A percentile compares a stretch with the other conserved stretches of the same genome.
Conservation (phyloP, 2,113 vertebrate genomes). For the Lucifuga dentata region DNA sequence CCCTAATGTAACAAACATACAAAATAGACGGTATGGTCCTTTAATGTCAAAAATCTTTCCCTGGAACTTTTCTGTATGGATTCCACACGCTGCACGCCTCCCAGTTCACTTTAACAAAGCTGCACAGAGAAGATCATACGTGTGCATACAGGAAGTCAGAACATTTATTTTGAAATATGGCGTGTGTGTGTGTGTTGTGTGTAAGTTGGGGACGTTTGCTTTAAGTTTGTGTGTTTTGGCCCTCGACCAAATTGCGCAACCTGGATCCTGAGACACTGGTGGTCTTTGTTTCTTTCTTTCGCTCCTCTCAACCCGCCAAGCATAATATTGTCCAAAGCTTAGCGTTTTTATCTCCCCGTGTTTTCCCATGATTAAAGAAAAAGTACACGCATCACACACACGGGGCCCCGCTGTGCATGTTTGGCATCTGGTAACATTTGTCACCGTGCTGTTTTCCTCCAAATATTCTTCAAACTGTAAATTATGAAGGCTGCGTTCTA, state of each 20-base stretch:
- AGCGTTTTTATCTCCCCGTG: conserved; percentile 14
- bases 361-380: conserved; percentile 41
- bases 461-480: not conserved
- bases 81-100: too few relatives aligned
- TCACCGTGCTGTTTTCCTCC: conserved; percentile 6
- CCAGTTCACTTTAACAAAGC: too few relatives aligned
- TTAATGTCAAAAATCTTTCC: too few relatives aligned
- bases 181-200: too few relatives aligned
- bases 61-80: too few relatives aligned
- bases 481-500: not conserved
- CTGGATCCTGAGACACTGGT: conserved; percentile 31
- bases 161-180: too few relatives aligned
- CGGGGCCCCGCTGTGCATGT: not conserved
- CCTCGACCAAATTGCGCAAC: conserved; percentile 50
- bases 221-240: conserved; percentile 35
- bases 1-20: too few relatives aligned
- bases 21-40: too few relatives aligned
- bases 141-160: too few relatives aligned
- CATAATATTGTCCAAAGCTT: conserved; percentile 40
- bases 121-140: too few relatives aligned
- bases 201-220: conserved; percentile 10
- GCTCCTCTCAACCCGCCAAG: conserved; percentile 30
- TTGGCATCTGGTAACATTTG: conserved; percentile 42
- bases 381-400: not conserved
- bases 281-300: conserved; percentile 16